Conservation (phyloP, 2,888 invertebrate species). For the Acanthosoma haemorrhoidale region DNA sequence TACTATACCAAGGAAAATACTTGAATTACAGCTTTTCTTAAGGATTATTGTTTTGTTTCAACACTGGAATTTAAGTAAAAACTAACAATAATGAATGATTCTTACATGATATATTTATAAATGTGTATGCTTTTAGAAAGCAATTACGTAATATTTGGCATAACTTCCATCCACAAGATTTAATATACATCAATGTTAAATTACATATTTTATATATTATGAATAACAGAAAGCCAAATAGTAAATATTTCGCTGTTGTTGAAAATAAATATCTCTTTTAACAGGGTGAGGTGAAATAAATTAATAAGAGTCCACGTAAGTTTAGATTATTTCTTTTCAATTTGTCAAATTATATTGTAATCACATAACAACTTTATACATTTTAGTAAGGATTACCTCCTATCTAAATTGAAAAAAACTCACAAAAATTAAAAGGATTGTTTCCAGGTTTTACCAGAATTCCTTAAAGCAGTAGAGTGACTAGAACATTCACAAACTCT, state of each 20-base stretch:
- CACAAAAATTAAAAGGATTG: neutral
- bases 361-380: too few relatives aligned
- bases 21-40: neutral
- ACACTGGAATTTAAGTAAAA: neutral
- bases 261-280: neutral
- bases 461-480: too few relatives aligned
- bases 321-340: neutral
- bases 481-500: too few relatives aligned
- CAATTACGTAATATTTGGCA: neutral
- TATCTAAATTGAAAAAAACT: neutral
- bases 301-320: too few relatives aligned
- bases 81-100: neutral
- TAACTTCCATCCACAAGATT: neutral
- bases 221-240: constrained; percentile 1
- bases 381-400: too few relatives aligned
- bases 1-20: neutral
- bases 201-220: neutral
- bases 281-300: neutral
- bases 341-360: too few relatives aligned
- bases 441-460: too few relatives aligned
- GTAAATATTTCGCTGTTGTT: neutral
- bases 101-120: neutral
- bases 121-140: neutral
- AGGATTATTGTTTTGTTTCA: too few relatives aligned
- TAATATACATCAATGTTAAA: neutral